Evolutionary conservation across 1,140 invertebrate species (phyloP), one percentile per base, ranked within the genome.

Genomic region (Panonychus citri): DNA sequence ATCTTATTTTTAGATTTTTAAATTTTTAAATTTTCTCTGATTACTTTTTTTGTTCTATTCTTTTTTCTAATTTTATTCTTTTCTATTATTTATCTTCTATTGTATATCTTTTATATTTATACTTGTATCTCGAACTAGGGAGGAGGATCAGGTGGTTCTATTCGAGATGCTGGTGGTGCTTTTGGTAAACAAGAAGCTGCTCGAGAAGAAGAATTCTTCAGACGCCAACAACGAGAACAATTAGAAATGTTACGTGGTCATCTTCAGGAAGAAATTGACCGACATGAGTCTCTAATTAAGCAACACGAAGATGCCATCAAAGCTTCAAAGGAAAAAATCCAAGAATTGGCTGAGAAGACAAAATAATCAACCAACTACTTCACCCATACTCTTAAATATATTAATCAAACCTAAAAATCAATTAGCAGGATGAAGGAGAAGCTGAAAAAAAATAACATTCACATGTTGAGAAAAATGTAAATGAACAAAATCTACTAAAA

Each of bases 301-400:
- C 28, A 57, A 19, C 58, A 59, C 27, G 58, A 59, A 17, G 28
- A 43, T 17, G 58, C 59, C 21, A 40, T 59, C 12, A 42, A 57
- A 28, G 15, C 27, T 5, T 39, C 56, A n/a, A 43, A 58, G 24
- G 40, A 50, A 15, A 39, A 54, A 28, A 54, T 54, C 30, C 28
- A 54, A 54, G 28, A 54, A 40, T 39, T 54, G 37, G 13, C 30
- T 12, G 10, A 34, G 3, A 27, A 51, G 17, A 46, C n/a, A 24
- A 46, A 46, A 24, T 46, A 46, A 46, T n/a, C n/a, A n/a, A n/a
- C n/a, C n/a, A n/a, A n/a, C n/a, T n/a, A n/a, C n/a, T n/a, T n/a
- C n/a, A n/a, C n/a, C n/a, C n/a, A n/a, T n/a, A n/a, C n/a, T n/a
- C n/a, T n/a, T n/a, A n/a, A n/a, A n/a, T n/a, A n/a, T n/a, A n/a